Base-by-base conservation (phyloP, 2,113 vertebrate species). In the Psilopogon haemacephalus region DNA sequence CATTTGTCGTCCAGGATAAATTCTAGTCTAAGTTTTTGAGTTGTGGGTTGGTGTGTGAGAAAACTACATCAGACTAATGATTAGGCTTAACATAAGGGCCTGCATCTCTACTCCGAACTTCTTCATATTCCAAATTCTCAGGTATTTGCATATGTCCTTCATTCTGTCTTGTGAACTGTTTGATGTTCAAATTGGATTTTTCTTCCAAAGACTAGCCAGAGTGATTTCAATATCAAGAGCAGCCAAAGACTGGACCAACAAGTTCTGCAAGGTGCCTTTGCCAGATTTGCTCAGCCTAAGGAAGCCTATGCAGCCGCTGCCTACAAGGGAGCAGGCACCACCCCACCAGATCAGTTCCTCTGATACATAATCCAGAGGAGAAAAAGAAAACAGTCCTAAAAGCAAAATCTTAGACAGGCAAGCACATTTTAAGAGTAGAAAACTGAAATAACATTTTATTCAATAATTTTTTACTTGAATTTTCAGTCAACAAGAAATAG, bases 181-280 rank as follows among this genome's bases (percentile, higher is more conserved):
- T 96, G 78, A 86, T 89, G 84, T 88, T 89, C 54, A 91, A 4
- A 85, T 5, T 65, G 24, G 54, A 65, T 86, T 30, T 74, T 48
- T 77, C 89, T 96, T 92, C 82, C 30, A 89, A 83, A 89, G 84
- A 79, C 56, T 71, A 94, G 48, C 74, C 84, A 92, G 15, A 77
- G 40, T 20, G n/a, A 88, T 93, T 91, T 89, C 63, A 89, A 59
- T 93, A 87, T 91, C 87, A 89, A 77, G 82, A 92, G 54, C 24
- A 1, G 84, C 33, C 38, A 60, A 56, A 83, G 52, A 94, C 94
- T 48, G 27, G 87, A 81, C 64, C 12, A 86, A 85, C 95, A 74
- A 38, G 94, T 95, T 92, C 75, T 74, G 85, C 89, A 26, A 30
- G 78, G 26, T 83, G 27, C 16, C 30, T 60, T 28, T 90, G 86